Evolutionary conservation across 2,113 vertebrate species (phyloP).

Genomic region (Camelus bactrianus): DNA sequence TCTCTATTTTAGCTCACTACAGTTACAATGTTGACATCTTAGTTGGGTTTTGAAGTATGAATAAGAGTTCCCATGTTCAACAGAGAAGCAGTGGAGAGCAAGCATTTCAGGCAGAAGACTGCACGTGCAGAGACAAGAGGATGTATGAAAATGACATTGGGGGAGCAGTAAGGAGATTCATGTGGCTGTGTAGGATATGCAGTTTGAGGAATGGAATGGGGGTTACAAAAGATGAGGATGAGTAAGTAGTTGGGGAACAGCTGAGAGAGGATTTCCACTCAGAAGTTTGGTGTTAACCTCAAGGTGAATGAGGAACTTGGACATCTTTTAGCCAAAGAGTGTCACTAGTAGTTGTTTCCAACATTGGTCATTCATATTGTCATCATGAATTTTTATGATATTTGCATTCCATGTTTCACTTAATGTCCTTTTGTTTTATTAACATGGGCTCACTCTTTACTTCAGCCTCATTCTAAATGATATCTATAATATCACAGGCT

Average conservation of each 20-base stretch:
- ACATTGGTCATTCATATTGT: background rate
- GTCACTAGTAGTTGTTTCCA: background rate
- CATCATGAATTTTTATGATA: background rate
- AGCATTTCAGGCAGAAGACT: background rate
- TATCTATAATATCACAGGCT: background rate
- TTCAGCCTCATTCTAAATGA: background rate
- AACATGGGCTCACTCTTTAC: background rate
- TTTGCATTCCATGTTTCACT: background rate
- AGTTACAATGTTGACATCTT: background rate
- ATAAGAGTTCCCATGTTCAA: background rate
- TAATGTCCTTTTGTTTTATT: background rate
- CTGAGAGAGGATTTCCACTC: background rate
- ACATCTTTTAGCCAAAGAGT: background rate
- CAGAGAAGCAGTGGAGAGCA: background rate
- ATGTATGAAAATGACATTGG: background rate
- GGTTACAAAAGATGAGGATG: background rate
- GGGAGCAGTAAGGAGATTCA: background rate
- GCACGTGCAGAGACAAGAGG: background rate
- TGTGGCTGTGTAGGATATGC: fast-evolving
- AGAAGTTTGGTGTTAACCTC: background rate
- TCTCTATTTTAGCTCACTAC: background rate
- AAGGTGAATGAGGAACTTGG: background rate
- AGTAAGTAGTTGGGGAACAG: background rate
- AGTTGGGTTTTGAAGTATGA: background rate
- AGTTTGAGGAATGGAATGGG: background rate